Evolutionary conservation across 2,888 invertebrate genomes (phyloP).

Genomic region (Pristionchus exspectatus): DNA sequence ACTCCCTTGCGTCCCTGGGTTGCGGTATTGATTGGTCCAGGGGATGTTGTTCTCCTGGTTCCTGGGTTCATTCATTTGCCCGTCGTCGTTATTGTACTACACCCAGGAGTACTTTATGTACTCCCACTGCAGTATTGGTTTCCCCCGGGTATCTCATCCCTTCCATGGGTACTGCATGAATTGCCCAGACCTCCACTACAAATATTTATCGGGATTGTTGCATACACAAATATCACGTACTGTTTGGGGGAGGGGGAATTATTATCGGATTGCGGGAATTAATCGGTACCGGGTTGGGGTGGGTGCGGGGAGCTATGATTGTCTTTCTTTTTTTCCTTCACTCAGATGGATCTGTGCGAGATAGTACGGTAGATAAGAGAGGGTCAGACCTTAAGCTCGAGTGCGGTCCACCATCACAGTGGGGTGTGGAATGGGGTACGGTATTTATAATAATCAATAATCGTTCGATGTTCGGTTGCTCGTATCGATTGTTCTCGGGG

Average conservation of each 20-base stretch:
- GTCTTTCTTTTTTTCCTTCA: not conserved
- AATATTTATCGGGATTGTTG: not conserved
- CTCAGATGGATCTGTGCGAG: not conserved
- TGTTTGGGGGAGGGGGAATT: not conserved
- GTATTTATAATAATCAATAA: not conserved
- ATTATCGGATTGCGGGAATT: not conserved
- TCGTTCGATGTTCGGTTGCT: not conserved
- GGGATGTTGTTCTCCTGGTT: too few species aligned
- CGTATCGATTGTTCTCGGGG: not conserved
- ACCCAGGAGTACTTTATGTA: too few species aligned
- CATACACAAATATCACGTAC: not conserved
- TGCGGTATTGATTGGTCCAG: too few species aligned
- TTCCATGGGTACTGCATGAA: too few species aligned
- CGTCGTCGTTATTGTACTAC: too few species aligned
- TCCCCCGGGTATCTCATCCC: too few species aligned
- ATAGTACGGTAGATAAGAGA: not conserved
- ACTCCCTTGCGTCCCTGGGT: too few species aligned
- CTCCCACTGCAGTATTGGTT: too few species aligned
- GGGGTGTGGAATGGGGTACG: not conserved
- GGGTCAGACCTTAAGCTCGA: not conserved
- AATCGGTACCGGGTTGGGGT: slow-evolving; percentile 2
- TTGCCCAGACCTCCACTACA: too few species aligned
- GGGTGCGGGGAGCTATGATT: not conserved
- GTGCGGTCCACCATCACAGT: not conserved
- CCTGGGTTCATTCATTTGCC: too few species aligned